phyloP scores from a whole-genome alignment of 2,113 vertebrate species.

The Pelmatolapia mariae region DNA sequence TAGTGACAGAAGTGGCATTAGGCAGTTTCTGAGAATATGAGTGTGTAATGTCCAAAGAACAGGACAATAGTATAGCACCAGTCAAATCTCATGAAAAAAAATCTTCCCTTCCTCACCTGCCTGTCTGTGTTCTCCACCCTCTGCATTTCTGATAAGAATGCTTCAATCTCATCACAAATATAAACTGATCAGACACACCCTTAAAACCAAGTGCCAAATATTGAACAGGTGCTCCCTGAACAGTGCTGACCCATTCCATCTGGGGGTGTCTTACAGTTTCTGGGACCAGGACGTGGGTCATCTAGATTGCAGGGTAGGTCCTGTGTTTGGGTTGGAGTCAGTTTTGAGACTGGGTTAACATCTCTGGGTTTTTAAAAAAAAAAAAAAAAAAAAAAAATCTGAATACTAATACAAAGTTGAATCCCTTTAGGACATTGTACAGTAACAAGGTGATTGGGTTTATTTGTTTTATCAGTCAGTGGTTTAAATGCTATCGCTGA shows the following conservation, averaged over 20 bases:
- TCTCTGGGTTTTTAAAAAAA: background rate
- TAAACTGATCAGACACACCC: background rate
- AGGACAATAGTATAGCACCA: background rate
- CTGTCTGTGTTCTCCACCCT: background rate
- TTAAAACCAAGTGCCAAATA: background rate
- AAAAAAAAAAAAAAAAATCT: no score
- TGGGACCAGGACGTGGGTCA: background rate
- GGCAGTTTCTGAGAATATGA: background rate
- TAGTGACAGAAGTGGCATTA: background rate
- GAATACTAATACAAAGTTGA: background rate
- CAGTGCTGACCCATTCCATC: background rate
- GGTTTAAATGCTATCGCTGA: background rate
- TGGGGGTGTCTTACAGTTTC: background rate
- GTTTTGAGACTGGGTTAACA: background rate
- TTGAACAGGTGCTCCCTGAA: background rate
- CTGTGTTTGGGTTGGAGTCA: background rate
- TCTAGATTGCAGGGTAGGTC: background rate
- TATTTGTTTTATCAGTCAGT: background rate
- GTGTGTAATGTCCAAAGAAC: background rate
- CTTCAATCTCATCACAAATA: background rate
- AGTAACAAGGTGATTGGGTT: background rate
- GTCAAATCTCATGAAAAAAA: background rate
- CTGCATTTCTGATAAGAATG: background rate
- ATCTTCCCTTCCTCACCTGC: background rate
- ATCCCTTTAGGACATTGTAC: background rate